These are phyloP conservation scores for Formica exsecta DNA, from an alignment of 1,140 invertebrate genomes.

Conservation along the genomic window DNA sequence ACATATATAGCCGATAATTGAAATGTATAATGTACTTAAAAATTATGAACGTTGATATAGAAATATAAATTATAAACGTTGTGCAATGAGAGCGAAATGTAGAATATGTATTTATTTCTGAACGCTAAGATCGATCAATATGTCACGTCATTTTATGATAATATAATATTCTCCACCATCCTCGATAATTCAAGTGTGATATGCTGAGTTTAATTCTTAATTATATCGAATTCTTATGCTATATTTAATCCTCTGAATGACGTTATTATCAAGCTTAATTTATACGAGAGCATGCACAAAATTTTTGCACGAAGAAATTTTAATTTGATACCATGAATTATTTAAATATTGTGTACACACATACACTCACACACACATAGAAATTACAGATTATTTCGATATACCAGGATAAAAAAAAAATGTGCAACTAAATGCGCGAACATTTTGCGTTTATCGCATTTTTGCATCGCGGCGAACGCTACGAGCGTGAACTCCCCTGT, in stretches of 20 bases:
- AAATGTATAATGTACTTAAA: neutral
- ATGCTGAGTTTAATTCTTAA: neutral
- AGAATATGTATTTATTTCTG: neutral
- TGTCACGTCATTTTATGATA: neutral
- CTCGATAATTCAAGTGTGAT: neutral
- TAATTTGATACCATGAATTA: slow-evolving; percentile 21
- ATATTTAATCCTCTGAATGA: neutral
- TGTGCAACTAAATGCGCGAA: slow-evolving; percentile 26
- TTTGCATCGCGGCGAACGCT: neutral
- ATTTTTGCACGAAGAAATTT: neutral
- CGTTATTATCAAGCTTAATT: slow-evolving; percentile 6
- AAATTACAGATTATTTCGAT: slow-evolving; percentile 19
- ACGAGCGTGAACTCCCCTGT: neutral
- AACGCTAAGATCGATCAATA: neutral
- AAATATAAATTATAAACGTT: neutral
- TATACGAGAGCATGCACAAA: neutral
- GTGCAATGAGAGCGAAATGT: neutral
- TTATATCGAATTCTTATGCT: slow-evolving; percentile 4
- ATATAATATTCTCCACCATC: neutral
- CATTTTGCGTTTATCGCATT: slow-evolving; percentile 56
- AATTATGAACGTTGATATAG: neutral
- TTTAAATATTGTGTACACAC: slow-evolving; percentile 17
- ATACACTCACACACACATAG: no score
- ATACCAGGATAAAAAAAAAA: neutral
- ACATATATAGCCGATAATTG: neutral